Evolutionary conservation across 2,888 invertebrate species (phyloP), one percentile per base, ranked within the genome.

Genomic region (Chrysodeixis includens): DNA sequence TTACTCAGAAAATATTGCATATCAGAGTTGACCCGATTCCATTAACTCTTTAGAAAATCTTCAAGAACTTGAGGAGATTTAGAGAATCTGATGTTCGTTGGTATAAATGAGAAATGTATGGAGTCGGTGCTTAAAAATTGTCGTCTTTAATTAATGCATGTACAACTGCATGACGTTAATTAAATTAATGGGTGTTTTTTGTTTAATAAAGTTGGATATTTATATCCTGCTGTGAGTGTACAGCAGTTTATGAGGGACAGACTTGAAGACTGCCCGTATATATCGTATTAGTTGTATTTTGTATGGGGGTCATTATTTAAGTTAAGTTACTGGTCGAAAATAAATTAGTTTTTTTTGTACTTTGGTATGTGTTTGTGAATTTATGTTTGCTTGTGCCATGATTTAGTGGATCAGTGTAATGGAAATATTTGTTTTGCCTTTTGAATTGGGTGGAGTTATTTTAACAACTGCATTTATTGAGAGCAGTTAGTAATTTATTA

Each of bases 101-200:
- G 22, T 62, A 57, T 51, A 62, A 66, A 55, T 51, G 54, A 51
- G 61, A 76, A 66, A 71, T 54, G 56, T 76, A 66, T 66, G 57
- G 59, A 69, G 68, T 56, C 44, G 16, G 49, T 67, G 35, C 61
- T 26, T 71, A 26, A 51, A 58, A 44, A 65, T 66, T 53, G 35
- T 64, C 61, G 58, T 68, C 69, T 59, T 63, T 61, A 64, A 56
- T 20, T 51, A 22, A 66, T 59, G 61, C 56, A 56, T 74, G 71
- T 69, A 77, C 44, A 64, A 52, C 32, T 46, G 56, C 62, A 69
- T 76, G 81, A 71, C 57, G 71, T 69, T 71, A 75, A 75, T 75
- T 69, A 56, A 71, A 79, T 75, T 71, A 64, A 73, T 79, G 77
- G 53, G 64, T 69, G 40, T 69, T 56, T 53, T 73, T 71, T 78